Evolutionary conservation across 2,888 invertebrate genomes (phyloP), one percentile per base, ranked within the genome.

Genomic region (Hecatera dysodea): DNA sequence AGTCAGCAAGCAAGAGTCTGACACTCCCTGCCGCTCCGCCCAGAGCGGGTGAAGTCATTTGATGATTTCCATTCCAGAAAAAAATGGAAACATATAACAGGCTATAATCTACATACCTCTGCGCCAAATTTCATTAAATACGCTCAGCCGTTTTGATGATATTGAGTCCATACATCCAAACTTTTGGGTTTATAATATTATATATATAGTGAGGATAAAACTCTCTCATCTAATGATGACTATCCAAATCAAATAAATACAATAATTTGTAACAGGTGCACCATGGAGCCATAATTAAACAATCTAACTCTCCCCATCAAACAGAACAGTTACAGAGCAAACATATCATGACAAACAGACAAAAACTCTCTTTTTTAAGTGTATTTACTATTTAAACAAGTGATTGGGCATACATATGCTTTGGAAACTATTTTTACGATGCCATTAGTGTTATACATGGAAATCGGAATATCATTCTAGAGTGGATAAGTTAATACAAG

Each of bases 271-370:
- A 76, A 73, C 79, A 85, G 79, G 85, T 85, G 83, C 55, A 55
- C 33, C 24, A 63, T n/a, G 33, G 17, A 22, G 53, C 4, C 56
- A 36, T 73, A 56, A 74, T 72, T 55, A 75, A 80, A 83, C 72
- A 77, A 78, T 73, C 72, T 67, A 72, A 9, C 22, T 64, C 42
- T 36, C 69, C 68, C 69, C 27, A 67, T 65, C 57, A 78, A 78
- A 82, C 46, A 72, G 72, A 68, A 65, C 70, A 65, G 71, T 81
- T 84, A 81, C 84, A 79, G 55, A 70, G 62, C 80, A 88, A 87
- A 89, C 59, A 86, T 86, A 88, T 87, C 86, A 87, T 83, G 76
- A 68, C 72, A 70, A 57, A 75, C 78, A 79, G 76, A 86, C 70
- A 82, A 71, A 79, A 72, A 72, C 55, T 48, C 53, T 62, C 61